These are phyloP conservation scores for Lasioglossum pauxillum DNA, from an alignment of 2,888 invertebrate genomes.

Conservation along the genomic window DNA sequence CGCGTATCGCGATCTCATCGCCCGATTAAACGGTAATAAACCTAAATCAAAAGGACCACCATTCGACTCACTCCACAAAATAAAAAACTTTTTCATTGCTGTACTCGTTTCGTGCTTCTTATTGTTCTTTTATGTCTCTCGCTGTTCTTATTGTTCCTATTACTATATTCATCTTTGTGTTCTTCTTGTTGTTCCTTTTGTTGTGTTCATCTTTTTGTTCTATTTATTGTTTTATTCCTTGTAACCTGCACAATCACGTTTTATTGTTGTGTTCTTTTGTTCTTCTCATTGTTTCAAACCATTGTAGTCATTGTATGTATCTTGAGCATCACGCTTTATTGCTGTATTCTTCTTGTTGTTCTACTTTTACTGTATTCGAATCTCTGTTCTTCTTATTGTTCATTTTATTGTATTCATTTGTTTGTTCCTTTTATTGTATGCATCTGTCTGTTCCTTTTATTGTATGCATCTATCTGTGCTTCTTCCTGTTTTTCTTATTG, in stretches of 20 bases:
- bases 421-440: background rate
- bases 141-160: background rate
- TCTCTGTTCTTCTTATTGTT: background rate
- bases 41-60: constrained; percentile 4
- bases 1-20: background rate
- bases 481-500: background rate
- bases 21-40: background rate
- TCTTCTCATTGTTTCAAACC: no score
- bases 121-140: background rate
- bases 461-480: background rate
- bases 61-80: background rate
- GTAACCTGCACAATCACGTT: no score
- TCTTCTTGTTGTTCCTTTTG: background rate
- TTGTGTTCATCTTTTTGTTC: background rate
- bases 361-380: background rate
- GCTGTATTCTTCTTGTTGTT: background rate
- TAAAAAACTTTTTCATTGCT: background rate
- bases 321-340: background rate
- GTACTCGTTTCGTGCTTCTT: background rate
- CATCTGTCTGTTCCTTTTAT: background rate
- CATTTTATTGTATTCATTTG: background rate
- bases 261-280: no score
- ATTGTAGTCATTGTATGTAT: no score
- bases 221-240: background rate
- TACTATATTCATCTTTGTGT: background rate